Conservation (phyloP, 2,888 invertebrate species). For the Perizoma flavofasciatum region DNA sequence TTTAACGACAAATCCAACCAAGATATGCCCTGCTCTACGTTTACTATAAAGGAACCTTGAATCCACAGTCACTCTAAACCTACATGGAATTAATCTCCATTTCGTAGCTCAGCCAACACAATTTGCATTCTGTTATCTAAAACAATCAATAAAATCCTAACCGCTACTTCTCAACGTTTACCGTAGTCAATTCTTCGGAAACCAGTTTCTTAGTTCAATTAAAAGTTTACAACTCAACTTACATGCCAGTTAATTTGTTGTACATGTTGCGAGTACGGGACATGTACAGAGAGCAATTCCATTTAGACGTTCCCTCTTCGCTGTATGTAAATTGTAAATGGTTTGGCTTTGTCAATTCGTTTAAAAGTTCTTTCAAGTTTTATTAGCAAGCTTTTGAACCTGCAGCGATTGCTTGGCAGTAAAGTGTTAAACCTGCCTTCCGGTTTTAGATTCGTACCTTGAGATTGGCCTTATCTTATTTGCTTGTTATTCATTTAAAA, state of each 20-base stretch:
- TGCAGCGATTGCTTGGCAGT: not conserved
- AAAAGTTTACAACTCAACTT: conserved; percentile 37
- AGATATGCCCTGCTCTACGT: no score
- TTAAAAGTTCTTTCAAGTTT: conserved; percentile 3
- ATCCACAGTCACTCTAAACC: not conserved
- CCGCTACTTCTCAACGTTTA: conserved; percentile 22
- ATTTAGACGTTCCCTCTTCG: conserved; percentile 16
- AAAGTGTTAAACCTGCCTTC: not conserved
- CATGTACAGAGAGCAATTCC: conserved; percentile 17
- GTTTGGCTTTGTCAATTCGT: conserved; percentile 5
- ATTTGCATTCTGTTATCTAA: conserved; percentile 17
- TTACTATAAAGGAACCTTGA: not conserved
- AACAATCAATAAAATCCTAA: conserved; percentile 14
- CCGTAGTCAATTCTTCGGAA: conserved; percentile 34
- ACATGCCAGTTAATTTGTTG: conserved; percentile 33
- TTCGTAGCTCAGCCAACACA: conserved; percentile 2
- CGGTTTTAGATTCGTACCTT: not conserved
- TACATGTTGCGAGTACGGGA: conserved; percentile 21
- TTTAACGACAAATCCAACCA: no score
- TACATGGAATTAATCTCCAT: not conserved
- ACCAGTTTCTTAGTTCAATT: conserved; percentile 38
- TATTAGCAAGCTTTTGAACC: not conserved
- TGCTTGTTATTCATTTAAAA: not conserved
- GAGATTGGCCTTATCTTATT: not conserved
- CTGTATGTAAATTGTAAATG: conserved; percentile 6